phyloP scores from a whole-genome alignment of 2,888 invertebrate genomes.

The Sturmia bella region DNA sequence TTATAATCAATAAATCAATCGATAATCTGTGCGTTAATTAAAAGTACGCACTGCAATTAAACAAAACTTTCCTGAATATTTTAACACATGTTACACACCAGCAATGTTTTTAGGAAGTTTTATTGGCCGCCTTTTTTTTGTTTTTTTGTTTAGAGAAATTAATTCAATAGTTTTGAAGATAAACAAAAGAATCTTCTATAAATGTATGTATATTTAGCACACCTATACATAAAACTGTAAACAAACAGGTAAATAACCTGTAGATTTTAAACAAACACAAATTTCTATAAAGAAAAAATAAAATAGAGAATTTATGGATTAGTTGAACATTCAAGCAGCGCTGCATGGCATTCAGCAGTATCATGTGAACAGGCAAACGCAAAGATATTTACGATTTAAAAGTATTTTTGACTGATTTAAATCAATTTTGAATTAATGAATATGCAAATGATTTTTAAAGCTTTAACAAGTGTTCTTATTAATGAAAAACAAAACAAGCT shows the following conservation, averaged over 20 bases:
- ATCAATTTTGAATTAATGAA: conserved; percentile 43
- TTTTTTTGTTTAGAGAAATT: conserved; percentile 22
- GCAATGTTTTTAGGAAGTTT: conserved; percentile 9
- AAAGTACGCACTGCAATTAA: conserved; percentile 11
- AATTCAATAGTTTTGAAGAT: conserved; percentile 35
- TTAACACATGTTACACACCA: conserved; percentile 40
- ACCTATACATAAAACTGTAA: conserved; percentile 1
- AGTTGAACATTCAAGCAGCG: background rate
- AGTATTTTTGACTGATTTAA: conserved; percentile 32
- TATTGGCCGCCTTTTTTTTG: background rate
- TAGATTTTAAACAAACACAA: conserved; percentile 13
- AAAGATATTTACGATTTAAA: background rate
- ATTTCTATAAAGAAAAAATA: background rate
- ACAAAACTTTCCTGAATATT: background rate
- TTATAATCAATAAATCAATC: conserved; percentile 52
- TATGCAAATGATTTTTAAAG: conserved; percentile 34
- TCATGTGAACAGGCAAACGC: background rate
- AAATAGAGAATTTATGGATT: background rate
- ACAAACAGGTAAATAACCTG: conserved; percentile 55
- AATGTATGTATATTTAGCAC: background rate
- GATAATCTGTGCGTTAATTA: conserved; percentile 16
- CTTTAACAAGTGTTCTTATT: conserved; percentile 8
- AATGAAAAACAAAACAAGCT: background rate
- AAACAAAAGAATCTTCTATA: conserved; percentile 37
- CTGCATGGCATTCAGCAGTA: too few species aligned